Evolutionary conservation across 2,888 invertebrate species (phyloP).

Genomic region (Hyalella azteca): DNA sequence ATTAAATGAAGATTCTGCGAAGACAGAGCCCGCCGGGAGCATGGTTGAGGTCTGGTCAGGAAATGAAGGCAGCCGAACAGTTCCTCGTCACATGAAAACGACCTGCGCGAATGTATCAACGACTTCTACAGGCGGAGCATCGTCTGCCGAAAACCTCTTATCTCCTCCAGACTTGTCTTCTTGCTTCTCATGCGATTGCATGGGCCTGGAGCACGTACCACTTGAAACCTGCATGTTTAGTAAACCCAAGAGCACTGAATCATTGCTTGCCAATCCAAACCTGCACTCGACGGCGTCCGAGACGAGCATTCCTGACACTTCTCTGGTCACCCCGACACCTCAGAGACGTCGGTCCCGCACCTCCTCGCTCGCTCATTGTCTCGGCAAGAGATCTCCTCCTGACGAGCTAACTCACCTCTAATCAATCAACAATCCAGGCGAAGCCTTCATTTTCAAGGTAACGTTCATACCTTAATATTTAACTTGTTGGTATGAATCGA

Average conservation of each 20-base stretch:
- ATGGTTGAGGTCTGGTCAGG: slow-evolving; percentile 25
- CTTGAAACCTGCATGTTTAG: slow-evolving; percentile 56
- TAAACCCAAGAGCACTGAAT: slow-evolving; percentile 58
- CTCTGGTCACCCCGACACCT: slow-evolving; percentile 21
- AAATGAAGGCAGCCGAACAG: slow-evolving; percentile 35
- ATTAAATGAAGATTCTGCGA: slow-evolving; percentile 48
- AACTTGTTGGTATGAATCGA: too few species aligned
- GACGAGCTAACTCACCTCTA: slow-evolving; percentile 58
- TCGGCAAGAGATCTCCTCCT: slow-evolving; percentile 45
- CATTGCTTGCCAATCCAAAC: slow-evolving; percentile 51
- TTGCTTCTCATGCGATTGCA: slow-evolving; percentile 57
- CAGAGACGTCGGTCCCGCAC: slow-evolving; percentile 51
- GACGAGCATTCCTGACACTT: slow-evolving; percentile 47
- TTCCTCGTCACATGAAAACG: slow-evolving; percentile 38
- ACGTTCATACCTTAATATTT: too few species aligned
- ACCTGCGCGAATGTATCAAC: neutral
- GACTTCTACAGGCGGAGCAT: neutral
- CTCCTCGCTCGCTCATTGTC: slow-evolving; percentile 53
- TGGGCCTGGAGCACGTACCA: slow-evolving; percentile 48
- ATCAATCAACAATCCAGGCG: neutral
- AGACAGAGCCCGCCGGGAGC: slow-evolving; percentile 38
- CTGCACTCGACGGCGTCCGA: slow-evolving; percentile 56
- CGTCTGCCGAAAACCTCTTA: slow-evolving; percentile 49
- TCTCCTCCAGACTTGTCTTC: slow-evolving; percentile 54
- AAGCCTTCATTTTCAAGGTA: too few species aligned